phyloP scores from a whole-genome alignment of 1,140 invertebrate genomes.

The Prorops nasuta region DNA sequence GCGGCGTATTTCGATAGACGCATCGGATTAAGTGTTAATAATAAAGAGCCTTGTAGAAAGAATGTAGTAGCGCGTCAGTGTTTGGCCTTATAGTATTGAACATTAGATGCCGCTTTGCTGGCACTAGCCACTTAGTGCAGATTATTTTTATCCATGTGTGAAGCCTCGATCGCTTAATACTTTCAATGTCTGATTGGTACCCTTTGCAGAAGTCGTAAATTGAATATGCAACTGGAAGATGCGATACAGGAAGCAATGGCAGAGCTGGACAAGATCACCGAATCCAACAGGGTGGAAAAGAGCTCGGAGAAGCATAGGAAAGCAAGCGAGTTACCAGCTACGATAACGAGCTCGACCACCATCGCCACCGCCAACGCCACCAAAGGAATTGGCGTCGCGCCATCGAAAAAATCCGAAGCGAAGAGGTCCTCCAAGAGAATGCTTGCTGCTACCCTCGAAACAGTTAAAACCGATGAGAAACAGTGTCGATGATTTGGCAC shows the following conservation, averaged over 20 bases:
- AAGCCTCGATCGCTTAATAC: too few relatives aligned
- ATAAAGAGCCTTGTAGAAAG: too few relatives aligned
- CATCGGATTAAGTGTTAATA: too few relatives aligned
- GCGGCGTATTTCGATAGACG: too few relatives aligned
- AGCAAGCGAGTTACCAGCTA: slow-evolving; percentile 9
- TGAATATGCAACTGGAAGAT: slow-evolving; percentile 82
- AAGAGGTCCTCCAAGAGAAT: slow-evolving; percentile 42
- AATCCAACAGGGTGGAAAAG: slow-evolving; percentile 23
- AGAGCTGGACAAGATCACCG: slow-evolving; percentile 60
- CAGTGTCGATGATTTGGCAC: slow-evolving; percentile 35
- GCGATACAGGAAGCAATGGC: slow-evolving; percentile 89
- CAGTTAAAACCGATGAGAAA: slow-evolving; percentile 27
- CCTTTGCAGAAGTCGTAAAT: slow-evolving; percentile 81
- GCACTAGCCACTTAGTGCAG: too few relatives aligned
- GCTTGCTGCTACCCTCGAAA: slow-evolving; percentile 20
- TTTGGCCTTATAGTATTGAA: too few relatives aligned
- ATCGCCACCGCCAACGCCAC: slow-evolving; percentile 1
- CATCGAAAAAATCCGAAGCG: slow-evolving; percentile 27
- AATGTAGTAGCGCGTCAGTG: too few relatives aligned
- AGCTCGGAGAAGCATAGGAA: slow-evolving; percentile 13
- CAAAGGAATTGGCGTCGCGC: slow-evolving; percentile 21
- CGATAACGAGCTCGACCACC: slow-evolving; percentile 12
- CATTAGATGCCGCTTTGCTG: too few relatives aligned
- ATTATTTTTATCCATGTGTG: too few relatives aligned
- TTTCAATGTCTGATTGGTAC: too few relatives aligned